A percentile compares a stretch with the other conserved stretches of the same genome.
Evolutionary conservation across 2,888 invertebrate species (phyloP).

Genomic region (Chironomus tentans): DNA sequence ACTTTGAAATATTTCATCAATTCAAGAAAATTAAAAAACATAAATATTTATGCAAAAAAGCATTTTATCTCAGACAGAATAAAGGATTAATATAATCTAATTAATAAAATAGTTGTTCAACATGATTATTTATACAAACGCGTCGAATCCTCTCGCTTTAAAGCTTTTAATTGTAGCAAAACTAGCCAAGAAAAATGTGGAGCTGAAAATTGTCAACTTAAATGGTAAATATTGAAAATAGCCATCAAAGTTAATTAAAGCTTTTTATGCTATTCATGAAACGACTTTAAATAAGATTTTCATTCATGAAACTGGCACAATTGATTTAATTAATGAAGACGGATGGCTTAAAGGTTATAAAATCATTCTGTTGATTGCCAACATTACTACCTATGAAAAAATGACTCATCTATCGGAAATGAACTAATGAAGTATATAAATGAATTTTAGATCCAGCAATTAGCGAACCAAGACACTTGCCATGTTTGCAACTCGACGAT

Average conservation of each 20-base stretch:
- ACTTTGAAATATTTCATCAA: too few relatives aligned
- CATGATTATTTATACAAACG: slow-evolving; percentile 66
- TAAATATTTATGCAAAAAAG: too few relatives aligned
- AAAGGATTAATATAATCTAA: too few relatives aligned
- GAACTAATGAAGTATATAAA: too few relatives aligned
- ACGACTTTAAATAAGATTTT: background rate
- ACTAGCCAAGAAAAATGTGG: slow-evolving; percentile 50
- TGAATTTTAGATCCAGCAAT: slow-evolving; percentile 43
- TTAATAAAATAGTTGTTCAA: background rate
- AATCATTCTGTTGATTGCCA: background rate
- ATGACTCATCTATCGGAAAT: too few relatives aligned
- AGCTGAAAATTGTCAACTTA: slow-evolving; percentile 49
- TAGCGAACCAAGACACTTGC: slow-evolving; percentile 52
- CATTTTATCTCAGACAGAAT: too few relatives aligned
- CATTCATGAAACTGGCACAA: slow-evolving; percentile 1
- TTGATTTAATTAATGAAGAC: too few relatives aligned
- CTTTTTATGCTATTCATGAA: too few relatives aligned
- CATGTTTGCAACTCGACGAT: slow-evolving; percentile 54
- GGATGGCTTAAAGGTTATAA: too few relatives aligned
- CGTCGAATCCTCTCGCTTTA: slow-evolving; percentile 65
- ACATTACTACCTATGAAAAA: too few relatives aligned
- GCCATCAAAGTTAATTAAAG: background rate
- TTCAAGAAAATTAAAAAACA: too few relatives aligned
- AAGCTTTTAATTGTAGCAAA: slow-evolving; percentile 64
- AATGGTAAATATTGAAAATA: slow-evolving; percentile 47